phyloP scores from a whole-genome alignment of 2,888 invertebrate species.

The Laothoe populi region DNA sequence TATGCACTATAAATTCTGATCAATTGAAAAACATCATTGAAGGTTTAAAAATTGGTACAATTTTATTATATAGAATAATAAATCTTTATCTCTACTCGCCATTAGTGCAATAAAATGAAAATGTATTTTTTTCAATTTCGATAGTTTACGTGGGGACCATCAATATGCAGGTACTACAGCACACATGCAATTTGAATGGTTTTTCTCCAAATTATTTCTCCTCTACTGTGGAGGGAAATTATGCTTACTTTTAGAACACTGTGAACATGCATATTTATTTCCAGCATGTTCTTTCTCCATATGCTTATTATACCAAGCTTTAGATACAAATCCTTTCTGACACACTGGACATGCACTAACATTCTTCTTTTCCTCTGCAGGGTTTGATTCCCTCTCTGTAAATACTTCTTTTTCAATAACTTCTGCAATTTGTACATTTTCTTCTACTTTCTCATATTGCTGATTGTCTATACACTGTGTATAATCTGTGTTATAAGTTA shows the following conservation, averaged over 20 bases:
- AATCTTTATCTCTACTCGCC: no score
- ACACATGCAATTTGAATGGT: no score
- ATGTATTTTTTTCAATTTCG: no score
- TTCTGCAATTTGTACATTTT: constrained; percentile 28
- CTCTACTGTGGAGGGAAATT: neutral
- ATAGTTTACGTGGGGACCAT: no score
- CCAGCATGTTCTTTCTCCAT: constrained; percentile 66
- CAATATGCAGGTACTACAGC: no score
- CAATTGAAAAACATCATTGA: no score
- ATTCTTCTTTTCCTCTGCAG: constrained; percentile 45
- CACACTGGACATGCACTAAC: constrained; percentile 65
- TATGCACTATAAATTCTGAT: no score
- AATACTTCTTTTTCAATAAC: constrained; percentile 10
- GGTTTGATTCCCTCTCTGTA: constrained; percentile 31
- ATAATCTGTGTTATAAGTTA: constrained; percentile 28
- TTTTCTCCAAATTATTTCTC: no score
- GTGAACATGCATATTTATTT: constrained; percentile 56
- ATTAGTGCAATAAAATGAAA: no score
- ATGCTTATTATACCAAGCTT: constrained; percentile 70
- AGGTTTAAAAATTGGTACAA: no score
- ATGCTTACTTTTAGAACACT: constrained; percentile 68
- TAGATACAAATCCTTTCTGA: constrained; percentile 61
- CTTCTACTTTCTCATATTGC: constrained; percentile 31
- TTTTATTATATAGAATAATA: no score
- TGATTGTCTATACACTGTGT: constrained; percentile 32